Base-by-base conservation (phyloP, 2,797 vertebrate genomes). In the Coccyzus lansbergi region DNA sequence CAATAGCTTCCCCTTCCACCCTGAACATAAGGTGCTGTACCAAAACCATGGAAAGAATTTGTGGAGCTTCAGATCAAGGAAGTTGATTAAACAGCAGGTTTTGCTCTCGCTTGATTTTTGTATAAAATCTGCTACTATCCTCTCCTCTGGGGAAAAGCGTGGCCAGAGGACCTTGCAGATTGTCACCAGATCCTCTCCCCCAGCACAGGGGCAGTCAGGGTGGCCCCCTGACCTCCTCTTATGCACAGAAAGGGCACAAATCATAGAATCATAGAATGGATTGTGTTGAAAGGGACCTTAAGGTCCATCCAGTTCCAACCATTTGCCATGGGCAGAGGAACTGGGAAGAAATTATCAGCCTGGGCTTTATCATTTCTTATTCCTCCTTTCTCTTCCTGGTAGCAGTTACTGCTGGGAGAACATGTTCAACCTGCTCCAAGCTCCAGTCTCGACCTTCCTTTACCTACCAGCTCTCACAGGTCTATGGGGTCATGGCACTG, bases 1-100 rank as follows among this genome's bases (percentile, higher is more conserved):
- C 95, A 94, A 68, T 91, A 91, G 89, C 94, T 96, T 95, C 91
- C 94, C 94, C 80, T 96, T 95, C 93, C 67, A 96, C 90, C 52
- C 88, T 77, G 93, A 77, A 55, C 94, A 94, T 95, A 94, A 97
- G 94, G 93, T 95, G 92, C 93, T 84, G 86, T 64, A 88, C 86
- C 58, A 86, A 91, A 93, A 91, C 81, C 71, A 82, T 71, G 93
- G 90, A 95, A 96, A 94, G 92, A 88, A 96, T 95, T 92, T 60
- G 36, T 72, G 84, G 77, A 92, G 62, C 83, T 91, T 82, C 80
- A 60, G 77, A 86, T 79, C 56, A 64, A 93, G 95, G 89, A 94
- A 96, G 89, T 83, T 94, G 77, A 46, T 85, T 81, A 83, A 78
- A 82, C 83, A 68, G 40, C 49, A 51, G 62, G 51, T 69, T 94